Evolutionary conservation across 1,140 invertebrate genomes (phyloP), one percentile per base, ranked within the genome.

Genomic region (Notospermus geniculatus): DNA sequence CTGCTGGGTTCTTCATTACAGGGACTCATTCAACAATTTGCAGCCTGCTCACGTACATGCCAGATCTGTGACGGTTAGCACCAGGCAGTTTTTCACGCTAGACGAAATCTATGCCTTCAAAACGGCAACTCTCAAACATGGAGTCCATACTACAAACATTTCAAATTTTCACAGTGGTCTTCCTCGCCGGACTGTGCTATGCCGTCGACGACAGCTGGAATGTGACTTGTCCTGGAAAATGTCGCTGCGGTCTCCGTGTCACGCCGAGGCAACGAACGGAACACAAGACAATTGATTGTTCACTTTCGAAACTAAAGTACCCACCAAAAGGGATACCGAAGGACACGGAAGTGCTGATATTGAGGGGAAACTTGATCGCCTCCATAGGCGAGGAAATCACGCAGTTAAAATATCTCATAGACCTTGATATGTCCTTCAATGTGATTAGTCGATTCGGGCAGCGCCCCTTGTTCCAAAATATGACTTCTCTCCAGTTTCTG

Each of bases 361-460:
- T 78, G 22, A 60, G 68, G 2, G 62, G 64, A 29, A 78, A 77
- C 54, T 64, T 62, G 13, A 45, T 80, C 2, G 55, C 55, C 41
- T 63, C 67, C 59, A 32, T 79, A 0, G 23, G 36, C 15, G 57
- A 57, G 50, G 52, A 60, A 36, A 55, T 76, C n/a, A 69, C 71
- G 13, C 27, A 66, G 11, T 36, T 70, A 7, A 39, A 61, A 9
- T 45, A 60, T 13, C 60, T 75, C 7, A 32, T 62, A 25, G 52
- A 66, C 50, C 64, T 78, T 23, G 73, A 79, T 62, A 57, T 76
- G 9, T 74, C 72, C 23, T 54, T 70, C 62, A 76, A 74, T 46
- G 54, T 59, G 22, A 65, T 77, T 22, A 50, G 60, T 23, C 59
- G 29, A 13, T 55, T 78, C 25, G 68, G 69, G 46, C 69, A 66